Percentiles rank a stretch among this genome's conserved stretches.
phyloP scores from a whole-genome alignment of 2,797 vertebrate species.

The Nyctalus aviator region DNA sequence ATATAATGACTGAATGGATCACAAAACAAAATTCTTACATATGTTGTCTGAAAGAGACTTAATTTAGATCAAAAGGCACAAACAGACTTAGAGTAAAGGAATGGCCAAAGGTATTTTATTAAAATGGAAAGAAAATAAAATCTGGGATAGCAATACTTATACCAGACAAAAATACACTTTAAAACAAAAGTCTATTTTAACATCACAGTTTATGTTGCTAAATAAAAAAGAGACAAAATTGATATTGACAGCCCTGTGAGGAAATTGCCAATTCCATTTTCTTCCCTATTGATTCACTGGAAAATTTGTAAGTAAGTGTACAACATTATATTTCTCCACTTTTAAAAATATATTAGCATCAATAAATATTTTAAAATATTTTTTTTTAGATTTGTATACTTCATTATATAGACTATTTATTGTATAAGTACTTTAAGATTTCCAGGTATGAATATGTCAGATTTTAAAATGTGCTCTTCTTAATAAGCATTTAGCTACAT shows the following conservation, averaged over 20 bases:
- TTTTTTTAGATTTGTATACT: not conserved
- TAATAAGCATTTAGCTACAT: not conserved
- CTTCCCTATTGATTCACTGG: not conserved
- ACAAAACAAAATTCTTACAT: too few species aligned
- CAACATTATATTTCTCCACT: not conserved
- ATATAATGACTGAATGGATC: too few species aligned
- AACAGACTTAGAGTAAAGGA: too few species aligned
- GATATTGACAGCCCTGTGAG: not conserved
- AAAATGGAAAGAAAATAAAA: too few species aligned
- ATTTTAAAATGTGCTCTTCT: not conserved
- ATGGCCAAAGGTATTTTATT: too few species aligned
- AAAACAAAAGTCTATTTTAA: not conserved
- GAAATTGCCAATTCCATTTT: not conserved
- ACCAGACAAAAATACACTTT: too few species aligned
- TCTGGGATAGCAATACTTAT: too few species aligned
- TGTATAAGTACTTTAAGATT: not conserved
- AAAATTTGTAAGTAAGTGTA: not conserved
- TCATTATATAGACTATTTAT: not conserved
- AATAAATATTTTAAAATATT: not conserved
- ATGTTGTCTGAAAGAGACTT: too few species aligned
- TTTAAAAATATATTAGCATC: constrained; percentile 14
- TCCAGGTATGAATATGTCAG: not conserved
- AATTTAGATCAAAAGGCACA: too few species aligned
- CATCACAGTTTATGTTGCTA: not conserved
- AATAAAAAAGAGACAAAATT: not conserved